Evolutionary conservation across 1,140 invertebrate species (phyloP), one percentile per base, ranked within the genome.

Genomic region (Drosophila ogumai): DNA sequence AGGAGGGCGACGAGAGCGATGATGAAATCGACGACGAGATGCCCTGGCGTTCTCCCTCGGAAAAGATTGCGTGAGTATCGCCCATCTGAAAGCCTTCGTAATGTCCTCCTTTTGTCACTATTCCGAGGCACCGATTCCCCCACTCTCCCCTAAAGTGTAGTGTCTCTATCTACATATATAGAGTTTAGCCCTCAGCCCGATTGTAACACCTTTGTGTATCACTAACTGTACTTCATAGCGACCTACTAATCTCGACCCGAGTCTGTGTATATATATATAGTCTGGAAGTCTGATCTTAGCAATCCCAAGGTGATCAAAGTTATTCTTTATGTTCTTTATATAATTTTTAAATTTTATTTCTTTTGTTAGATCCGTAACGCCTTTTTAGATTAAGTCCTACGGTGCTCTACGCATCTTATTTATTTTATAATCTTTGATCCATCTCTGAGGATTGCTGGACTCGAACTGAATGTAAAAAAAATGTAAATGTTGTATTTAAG

Each of bases 11-110:
- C 71, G 96, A 97, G 78, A 97, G 96, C 78, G 97, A 97, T 79
- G 97, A 98, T 79, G 97, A 98, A 92, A 94, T 97, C 55, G 96
- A 97, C 38, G 97, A 97, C 80, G 96, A 98, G 67, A 97, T 97
- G 28, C 96, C 97, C 3, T 98, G 97, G 97, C 94, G 96, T 77
- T 96, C 96, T 4, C 96, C 96, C 0, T 97, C 96, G 46, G 97
- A 98, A 92, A 97, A 97, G 93, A 97, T 98, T 87, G 96, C 96
- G 96, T 97, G 95, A 96, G 96, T 95, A 72, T 57, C 43, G n/a
- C 43, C 47, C 38, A 1, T 40, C 52, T 41, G 32, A 34, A 38
- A 2, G n/a, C 56, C 34, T 2, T 25, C 6, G 1, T 8, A 32
- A 10, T 0, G 15, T 22, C 32, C 43, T 15, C n/a, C n/a, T 31